Evolutionary conservation across 64 coral and sea anemone genomes (phyloP), one percentile per base, ranked within the genome.

Genomic region (Trachythela sp.): DNA sequence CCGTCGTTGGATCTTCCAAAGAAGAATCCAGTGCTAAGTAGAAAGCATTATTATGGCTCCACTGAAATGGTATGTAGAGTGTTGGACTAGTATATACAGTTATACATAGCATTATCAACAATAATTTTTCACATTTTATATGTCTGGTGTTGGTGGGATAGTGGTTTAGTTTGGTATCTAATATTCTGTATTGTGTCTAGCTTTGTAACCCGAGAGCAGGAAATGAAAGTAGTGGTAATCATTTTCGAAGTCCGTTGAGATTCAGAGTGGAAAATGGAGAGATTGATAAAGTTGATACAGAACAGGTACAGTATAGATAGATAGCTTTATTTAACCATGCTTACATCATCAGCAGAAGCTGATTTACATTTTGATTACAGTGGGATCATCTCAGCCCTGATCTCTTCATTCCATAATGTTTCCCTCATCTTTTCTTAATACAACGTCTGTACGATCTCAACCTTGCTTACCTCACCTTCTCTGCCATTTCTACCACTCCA

Each of bases 11-110:
- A 94, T 48, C 49, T 91, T 37, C 75, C 75, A 35, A 87, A 77
- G 15, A 83, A 89, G 32, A 91, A 89, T 75, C 70, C 93, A 76
- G 93, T 85, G 11, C 48, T 94, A 41, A 94, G 93, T 54, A 83
- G 93, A 88, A 94, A 86, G 50, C 93, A 88, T 84, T 94, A 94
- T 54, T 94, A 91, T 91, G 93, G 93, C 0, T 94, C 93, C 24
- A 68, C 90, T 17, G 93, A 94, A 76, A 88, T 89, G 59, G 93
- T 94, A 80, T 70, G 89, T 49, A 39, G 22, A 86, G 27, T 49
- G 1, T 48, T 86, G 40, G 2, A 42, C 42, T 54, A n/a, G n/a
- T n/a, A n/a, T n/a, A n/a, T n/a, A n/a, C n/a, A n/a, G n/a, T n/a
- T n/a, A n/a, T n/a, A n/a, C n/a, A n/a, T n/a, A n/a, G n/a, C n/a